Evolutionary conservation across 2,797 vertebrate species (phyloP).

Genomic region (Notolabrus celidotus): DNA sequence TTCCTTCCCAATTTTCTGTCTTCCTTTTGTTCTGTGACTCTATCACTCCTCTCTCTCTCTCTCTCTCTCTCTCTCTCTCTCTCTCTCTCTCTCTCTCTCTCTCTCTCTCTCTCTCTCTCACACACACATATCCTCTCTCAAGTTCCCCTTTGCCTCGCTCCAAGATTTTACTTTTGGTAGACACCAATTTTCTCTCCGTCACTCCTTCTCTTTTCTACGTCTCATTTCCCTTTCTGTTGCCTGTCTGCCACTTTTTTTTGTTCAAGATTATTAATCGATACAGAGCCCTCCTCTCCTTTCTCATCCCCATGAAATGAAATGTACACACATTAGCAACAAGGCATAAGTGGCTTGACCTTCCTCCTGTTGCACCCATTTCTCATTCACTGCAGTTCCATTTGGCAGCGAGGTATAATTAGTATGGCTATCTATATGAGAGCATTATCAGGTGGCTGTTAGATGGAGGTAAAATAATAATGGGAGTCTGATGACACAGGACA

Average conservation of each 20-base stretch:
- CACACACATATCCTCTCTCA: slow-evolving; percentile 35
- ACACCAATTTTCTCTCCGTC: slow-evolving; percentile 59
- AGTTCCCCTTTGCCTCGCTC: slow-evolving; percentile 59
- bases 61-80: slow-evolving; percentile 58
- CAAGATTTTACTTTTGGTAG: slow-evolving; percentile 66
- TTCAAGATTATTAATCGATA: slow-evolving; percentile 62
- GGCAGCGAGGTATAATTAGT: slow-evolving; percentile 66
- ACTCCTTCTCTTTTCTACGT: slow-evolving; percentile 39
- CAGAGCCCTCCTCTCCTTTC: slow-evolving; percentile 30
- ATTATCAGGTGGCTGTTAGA: slow-evolving; percentile 67
- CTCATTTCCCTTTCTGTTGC: slow-evolving; percentile 52
- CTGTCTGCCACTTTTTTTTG: slow-evolving; percentile 63
- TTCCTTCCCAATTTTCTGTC: slow-evolving; percentile 71
- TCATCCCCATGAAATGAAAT: slow-evolving; percentile 53
- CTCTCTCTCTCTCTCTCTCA: slow-evolving; percentile 19
- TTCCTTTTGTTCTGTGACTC: slow-evolving; percentile 77
- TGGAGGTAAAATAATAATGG: slow-evolving; percentile 44
- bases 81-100: slow-evolving; percentile 54
- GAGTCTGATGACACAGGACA: slow-evolving; percentile 59
- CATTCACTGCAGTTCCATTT: slow-evolving; percentile 65
- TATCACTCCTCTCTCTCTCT: slow-evolving; percentile 65
- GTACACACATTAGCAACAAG: slow-evolving; percentile 61
- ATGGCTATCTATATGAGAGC: slow-evolving; percentile 46
- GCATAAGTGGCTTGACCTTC: slow-evolving; percentile 66
- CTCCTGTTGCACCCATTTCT: slow-evolving; percentile 57